These are phyloP conservation scores for Drosophila sordidula DNA, from an alignment of 2,888 invertebrate genomes.

Conservation along the genomic window DNA sequence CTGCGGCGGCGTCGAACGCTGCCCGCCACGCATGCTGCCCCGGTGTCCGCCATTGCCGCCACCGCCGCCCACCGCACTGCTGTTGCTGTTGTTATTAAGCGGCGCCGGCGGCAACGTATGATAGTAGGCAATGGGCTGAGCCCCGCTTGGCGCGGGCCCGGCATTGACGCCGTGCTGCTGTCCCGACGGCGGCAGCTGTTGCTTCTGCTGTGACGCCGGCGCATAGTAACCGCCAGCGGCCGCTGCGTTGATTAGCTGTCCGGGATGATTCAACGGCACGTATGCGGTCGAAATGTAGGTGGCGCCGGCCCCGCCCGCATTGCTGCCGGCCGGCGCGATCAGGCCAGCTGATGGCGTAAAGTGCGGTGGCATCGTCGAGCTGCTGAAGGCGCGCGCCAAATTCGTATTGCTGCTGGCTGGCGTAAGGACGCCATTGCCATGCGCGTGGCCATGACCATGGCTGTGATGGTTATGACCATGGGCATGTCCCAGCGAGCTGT, in stretches of 20 bases:
- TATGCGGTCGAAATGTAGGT: conserved; percentile 50
- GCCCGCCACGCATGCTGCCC: conserved; percentile 44
- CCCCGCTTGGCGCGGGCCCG: conserved; percentile 21
- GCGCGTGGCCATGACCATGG: conserved; percentile 38
- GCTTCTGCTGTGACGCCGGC: conserved; percentile 48
- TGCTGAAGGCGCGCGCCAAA: conserved; percentile 55
- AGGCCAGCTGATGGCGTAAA: conserved; percentile 67
- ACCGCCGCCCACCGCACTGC: conserved; percentile 4
- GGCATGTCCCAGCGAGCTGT: conserved; percentile 52
- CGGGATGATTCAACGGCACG: conserved; percentile 48
- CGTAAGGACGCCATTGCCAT: conserved; percentile 50
- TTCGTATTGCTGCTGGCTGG: conserved; percentile 50
- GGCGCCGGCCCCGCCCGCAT: conserved; percentile 25
- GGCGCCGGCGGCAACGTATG: conserved; percentile 19
- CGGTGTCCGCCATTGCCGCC: conserved; percentile 41
- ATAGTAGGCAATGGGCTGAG: conserved; percentile 42
- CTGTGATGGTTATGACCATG: conserved; percentile 48
- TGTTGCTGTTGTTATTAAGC: conserved; percentile 29
- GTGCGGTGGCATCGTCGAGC: conserved; percentile 48
- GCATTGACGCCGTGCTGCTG: conserved; percentile 44
- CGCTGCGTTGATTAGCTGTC: conserved; percentile 44
- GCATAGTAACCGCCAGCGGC: conserved; percentile 39
- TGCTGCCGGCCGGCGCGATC: conserved; percentile 51
- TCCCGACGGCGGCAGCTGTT: conserved; percentile 37
- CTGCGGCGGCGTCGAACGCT: conserved; percentile 55